A percentile compares a stretch with the other conserved stretches of the same genome.
Conservation (phyloP, 1,140 invertebrate genomes). For the honey bee (Apis mellifera) region DNA sequence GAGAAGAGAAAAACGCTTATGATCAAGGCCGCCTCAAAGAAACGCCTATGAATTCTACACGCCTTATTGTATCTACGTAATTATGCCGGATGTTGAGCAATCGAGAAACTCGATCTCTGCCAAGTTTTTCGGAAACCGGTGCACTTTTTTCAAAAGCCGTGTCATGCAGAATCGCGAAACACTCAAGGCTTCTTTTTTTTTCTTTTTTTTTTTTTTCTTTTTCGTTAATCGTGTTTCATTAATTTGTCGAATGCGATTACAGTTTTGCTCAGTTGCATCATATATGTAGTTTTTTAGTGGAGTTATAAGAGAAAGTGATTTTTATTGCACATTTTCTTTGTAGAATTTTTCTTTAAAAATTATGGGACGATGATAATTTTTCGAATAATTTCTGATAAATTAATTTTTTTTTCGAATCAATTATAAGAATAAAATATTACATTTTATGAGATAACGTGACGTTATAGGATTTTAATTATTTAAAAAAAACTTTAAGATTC, state of each 20-base stretch:
- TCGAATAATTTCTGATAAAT: neutral
- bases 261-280: neutral
- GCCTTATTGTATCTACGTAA: constrained; percentile 35
- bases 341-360: neutral
- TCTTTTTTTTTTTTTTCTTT: neutral
- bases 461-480: too few species aligned
- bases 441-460: too few species aligned
- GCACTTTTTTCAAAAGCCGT: constrained; percentile 24
- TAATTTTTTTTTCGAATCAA: neutral
- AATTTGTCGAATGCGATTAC: constrained; percentile 27
- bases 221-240: constrained; percentile 35
- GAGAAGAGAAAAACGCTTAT: constrained; percentile 20
- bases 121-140: constrained; percentile 33
- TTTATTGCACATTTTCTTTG: neutral
- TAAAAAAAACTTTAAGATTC: too few species aligned
- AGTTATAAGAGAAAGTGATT: neutral
- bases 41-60: constrained; percentile 46
- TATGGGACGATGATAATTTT: neutral
- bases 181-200: neutral
- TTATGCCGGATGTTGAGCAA: constrained; percentile 51
- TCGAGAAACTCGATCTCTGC: constrained; percentile 36
- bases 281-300: neutral
- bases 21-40: constrained; percentile 29
- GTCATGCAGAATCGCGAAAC: neutral
- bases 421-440: too few species aligned